Percentiles rank a stretch among this genome's conserved stretches.
phyloP scores from a whole-genome alignment of 2,888 invertebrate species.

The Amiota minor region DNA sequence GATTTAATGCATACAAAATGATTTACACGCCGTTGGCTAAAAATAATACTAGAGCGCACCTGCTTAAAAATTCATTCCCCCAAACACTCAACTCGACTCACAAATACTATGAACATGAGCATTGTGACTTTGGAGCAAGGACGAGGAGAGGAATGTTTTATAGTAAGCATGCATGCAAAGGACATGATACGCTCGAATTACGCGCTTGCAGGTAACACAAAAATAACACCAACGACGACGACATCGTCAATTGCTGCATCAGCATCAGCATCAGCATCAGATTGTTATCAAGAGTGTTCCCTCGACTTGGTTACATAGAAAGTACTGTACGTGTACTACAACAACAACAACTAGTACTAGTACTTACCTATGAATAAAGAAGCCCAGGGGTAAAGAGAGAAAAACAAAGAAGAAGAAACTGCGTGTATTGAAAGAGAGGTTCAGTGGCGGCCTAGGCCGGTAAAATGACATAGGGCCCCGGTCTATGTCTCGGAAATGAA shows the following conservation, averaged over 20 bases:
- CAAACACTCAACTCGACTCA: not conserved
- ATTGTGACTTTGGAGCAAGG: too few species aligned
- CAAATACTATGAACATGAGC: slow-evolving; percentile 28
- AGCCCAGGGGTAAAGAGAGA: not conserved
- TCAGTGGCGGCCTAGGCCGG: too few species aligned
- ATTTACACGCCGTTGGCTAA: slow-evolving; percentile 62
- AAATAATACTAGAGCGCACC: slow-evolving; percentile 51
- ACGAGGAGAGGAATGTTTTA: not conserved
- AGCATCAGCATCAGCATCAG: slow-evolving; percentile 1
- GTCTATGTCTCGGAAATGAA: too few species aligned
- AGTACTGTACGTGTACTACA: not conserved
- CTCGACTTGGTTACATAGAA: not conserved
- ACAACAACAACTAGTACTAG: not conserved
- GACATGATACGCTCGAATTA: slow-evolving; percentile 4
- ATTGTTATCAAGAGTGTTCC: not conserved
- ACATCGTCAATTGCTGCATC: not conserved
- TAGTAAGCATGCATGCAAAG: slow-evolving; percentile 1
- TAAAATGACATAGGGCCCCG: too few species aligned
- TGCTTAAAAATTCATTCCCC: slow-evolving; percentile 28
- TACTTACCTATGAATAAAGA: not conserved
- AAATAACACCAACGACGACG: not conserved
- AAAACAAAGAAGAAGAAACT: not conserved
- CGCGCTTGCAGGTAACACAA: too few species aligned
- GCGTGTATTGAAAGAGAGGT: not conserved
- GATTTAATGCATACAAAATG: slow-evolving; percentile 69